Percentiles rank a stretch among this genome's conserved stretches.
phyloP scores from a whole-genome alignment of 2,888 invertebrate genomes.

The Galeopsomyia nigrocyanea region DNA sequence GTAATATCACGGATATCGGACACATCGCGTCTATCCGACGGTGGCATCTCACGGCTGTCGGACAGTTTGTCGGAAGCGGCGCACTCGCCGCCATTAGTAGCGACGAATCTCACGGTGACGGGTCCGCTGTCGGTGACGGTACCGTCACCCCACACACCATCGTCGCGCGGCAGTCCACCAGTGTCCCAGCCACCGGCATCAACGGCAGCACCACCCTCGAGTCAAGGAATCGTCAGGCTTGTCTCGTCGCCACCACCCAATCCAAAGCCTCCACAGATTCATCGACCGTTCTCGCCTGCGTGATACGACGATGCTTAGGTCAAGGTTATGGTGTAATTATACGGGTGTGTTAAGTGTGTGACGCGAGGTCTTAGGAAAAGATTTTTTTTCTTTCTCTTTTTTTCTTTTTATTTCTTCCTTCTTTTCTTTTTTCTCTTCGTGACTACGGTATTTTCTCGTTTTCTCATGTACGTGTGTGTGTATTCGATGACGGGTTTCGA shows the following conservation, averaged over 20 bases:
- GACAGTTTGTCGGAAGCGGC: constrained; percentile 66
- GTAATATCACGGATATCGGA: constrained; percentile 66
- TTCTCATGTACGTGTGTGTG: too few relatives aligned
- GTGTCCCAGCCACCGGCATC: constrained; percentile 44
- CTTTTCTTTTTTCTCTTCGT: too few relatives aligned
- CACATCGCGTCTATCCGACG: constrained; percentile 65
- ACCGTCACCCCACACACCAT: constrained; percentile 67
- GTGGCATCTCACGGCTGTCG: constrained; percentile 65
- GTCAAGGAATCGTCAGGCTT: constrained; percentile 62
- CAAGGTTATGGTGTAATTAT: constrained; percentile 56
- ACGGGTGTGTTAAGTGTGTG: background rate
- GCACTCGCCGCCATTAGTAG: constrained; percentile 66
- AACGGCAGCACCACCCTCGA: constrained; percentile 60
- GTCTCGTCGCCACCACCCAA: constrained; percentile 64
- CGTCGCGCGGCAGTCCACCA: constrained; percentile 66
- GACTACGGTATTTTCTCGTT: too few relatives aligned
- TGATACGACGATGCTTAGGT: constrained; percentile 61
- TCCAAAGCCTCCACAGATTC: constrained; percentile 66
- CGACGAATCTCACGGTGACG: constrained; percentile 66
- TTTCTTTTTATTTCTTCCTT: too few relatives aligned
- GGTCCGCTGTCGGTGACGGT: constrained; percentile 66
- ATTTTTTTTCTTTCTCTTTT: too few relatives aligned
- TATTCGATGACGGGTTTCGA: too few relatives aligned
- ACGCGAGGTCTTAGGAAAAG: background rate
- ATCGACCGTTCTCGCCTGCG: constrained; percentile 68